Evolutionary conservation across 2,797 vertebrate genomes (phyloP).

Genomic region (Sebastes nivosus): DNA sequence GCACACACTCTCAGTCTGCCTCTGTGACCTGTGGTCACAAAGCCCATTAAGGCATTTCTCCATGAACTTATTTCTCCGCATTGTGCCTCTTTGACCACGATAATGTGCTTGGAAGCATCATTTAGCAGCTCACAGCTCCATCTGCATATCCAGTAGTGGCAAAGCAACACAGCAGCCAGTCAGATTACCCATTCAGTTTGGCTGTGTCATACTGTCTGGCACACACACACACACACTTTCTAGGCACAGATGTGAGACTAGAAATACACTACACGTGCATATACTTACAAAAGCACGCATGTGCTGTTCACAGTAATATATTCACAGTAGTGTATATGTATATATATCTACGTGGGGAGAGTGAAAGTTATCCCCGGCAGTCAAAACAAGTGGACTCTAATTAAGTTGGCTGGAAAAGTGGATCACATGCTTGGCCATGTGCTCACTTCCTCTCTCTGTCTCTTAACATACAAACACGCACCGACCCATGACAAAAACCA

Average conservation of each 20-base stretch:
- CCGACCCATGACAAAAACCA: constrained; percentile 13
- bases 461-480: constrained; percentile 4
- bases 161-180: constrained; percentile 28
- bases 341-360: not conserved
- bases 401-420: constrained; percentile 8
- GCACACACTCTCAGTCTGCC: not conserved
- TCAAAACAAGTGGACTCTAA: constrained; percentile 1
- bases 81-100: constrained; percentile 23
- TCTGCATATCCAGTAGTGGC: constrained; percentile 26
- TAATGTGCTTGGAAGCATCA: constrained; percentile 51
- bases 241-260: not conserved
- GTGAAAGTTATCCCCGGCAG: not conserved
- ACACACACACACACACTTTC: not conserved
- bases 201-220: not conserved
- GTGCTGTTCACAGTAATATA: not conserved
- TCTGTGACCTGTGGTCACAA: constrained; percentile 1
- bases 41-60: constrained; percentile 21
- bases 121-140: constrained; percentile 46
- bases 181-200: constrained; percentile 7
- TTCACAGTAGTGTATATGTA: too few relatives aligned
- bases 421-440: constrained; percentile 68
- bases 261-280: constrained; percentile 4
- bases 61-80: not conserved
- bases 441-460: not conserved
- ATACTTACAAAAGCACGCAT: not conserved